Evolutionary conservation across 2,797 vertebrate genomes (phyloP), one percentile per base, ranked within the genome.

Genomic region (Pelodytes ibericus): DNA sequence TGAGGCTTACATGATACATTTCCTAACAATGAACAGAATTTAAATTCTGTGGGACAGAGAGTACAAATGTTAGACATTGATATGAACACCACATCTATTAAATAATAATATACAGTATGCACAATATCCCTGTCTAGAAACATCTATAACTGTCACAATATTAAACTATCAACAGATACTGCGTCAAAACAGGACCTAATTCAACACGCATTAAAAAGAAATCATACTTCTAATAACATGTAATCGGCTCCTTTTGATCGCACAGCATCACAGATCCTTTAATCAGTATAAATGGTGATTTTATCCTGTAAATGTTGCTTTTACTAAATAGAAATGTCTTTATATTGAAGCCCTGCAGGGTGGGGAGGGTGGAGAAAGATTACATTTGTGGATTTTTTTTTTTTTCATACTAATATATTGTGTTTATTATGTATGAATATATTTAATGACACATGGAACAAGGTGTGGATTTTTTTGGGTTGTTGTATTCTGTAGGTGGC

Each of bases 381-480:
- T 24, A n/a, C 22, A 18, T 58, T 22, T 59, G 29, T 16, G 30
- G 60, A 39, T 62, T 7, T 67, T 92, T 95, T 93, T 95, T 94
- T 2, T 94, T 95, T 96, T 94, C 91, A 94, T 98, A 98, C 96
- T 99, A 99, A 99, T 99, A 98, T 98, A 99, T 98, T 98, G 96
- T 92, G 93, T 95, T 96, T 96, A 96, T 96, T 96, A 96, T 97
- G 96, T 97, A 97, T 96, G 95, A 96, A 97, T 96, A 96, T 99
- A 98, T 99, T 99, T 98, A 98, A 98, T 97, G 94, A 96, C 95
- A 95, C 89, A 89, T 94, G 90, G 91, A 89, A 95, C 89, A 95
- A 94, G 93, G 94, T 95, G 95, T 97, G 95, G 91, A 94, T 94
- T 95, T 95, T 92, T 85, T 92, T 94, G n/a, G n/a, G n/a, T n/a